These are phyloP conservation scores for Micrasema longulum DNA, from an alignment of 1,140 invertebrate species.

Conservation along the genomic window DNA sequence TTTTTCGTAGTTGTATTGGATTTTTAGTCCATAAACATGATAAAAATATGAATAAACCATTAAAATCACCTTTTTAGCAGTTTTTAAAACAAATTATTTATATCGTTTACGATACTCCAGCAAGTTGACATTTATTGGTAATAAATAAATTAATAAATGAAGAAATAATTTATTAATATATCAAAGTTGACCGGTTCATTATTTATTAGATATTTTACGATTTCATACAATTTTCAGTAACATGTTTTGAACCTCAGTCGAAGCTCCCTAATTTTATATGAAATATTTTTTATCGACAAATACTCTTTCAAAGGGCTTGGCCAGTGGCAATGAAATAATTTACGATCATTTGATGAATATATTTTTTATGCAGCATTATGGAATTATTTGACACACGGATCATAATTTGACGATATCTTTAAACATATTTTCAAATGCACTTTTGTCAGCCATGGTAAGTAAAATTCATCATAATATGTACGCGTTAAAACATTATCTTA, in stretches of 20 bases:
- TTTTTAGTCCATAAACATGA: not conserved
- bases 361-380: conserved; percentile 4
- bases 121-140: conserved; percentile 25
- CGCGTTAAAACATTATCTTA: no score
- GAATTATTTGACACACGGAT: no score
- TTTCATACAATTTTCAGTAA: conserved; percentile 4
- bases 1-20: conserved; percentile 1
- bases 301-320: not conserved
- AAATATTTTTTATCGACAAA: conserved; percentile 12
- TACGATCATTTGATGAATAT: not conserved
- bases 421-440: no score
- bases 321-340: not conserved
- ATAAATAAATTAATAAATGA: conserved; percentile 25
- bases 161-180: conserved; percentile 13
- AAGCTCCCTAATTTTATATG: conserved; percentile 19
- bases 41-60: conserved; percentile 31
- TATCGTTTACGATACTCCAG: conserved; percentile 1
- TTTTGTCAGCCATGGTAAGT: no score
- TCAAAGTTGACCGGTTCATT: conserved; percentile 13
- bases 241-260: not conserved
- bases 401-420: no score
- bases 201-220: conserved; percentile 37
- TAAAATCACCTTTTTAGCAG: conserved; percentile 28
- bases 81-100: conserved; percentile 29
- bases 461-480: no score